These are phyloP conservation scores for Aphrophora alni DNA, from an alignment of 2,888 invertebrate species.

Conservation along the genomic window DNA sequence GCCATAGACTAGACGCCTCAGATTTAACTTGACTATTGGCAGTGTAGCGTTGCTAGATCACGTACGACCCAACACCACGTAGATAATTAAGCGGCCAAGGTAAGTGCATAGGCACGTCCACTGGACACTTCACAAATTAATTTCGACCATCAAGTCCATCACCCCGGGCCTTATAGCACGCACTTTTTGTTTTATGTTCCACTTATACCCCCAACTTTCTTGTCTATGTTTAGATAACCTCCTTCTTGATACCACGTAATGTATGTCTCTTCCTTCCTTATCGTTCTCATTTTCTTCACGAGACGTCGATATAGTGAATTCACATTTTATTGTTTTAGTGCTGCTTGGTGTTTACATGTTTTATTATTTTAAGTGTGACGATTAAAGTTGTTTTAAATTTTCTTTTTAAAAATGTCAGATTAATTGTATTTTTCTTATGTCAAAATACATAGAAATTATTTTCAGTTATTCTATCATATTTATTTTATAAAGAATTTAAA, in stretches of 20 bases:
- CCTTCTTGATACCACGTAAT: not conserved
- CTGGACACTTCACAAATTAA: slow-evolving; percentile 38
- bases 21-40: slow-evolving; percentile 31
- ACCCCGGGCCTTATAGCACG: slow-evolving; percentile 26
- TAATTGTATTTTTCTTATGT: too few relatives aligned
- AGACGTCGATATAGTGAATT: not conserved
- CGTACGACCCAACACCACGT: not conserved
- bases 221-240: slow-evolving; percentile 2
- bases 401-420: too few relatives aligned
- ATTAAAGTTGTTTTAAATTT: too few relatives aligned
- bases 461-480: too few relatives aligned
- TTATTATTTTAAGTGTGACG: too few relatives aligned
- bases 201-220: slow-evolving; percentile 2
- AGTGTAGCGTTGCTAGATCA: not conserved
- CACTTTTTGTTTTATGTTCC: slow-evolving; percentile 31
- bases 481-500: too few relatives aligned
- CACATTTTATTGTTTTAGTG: not conserved
- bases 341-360: too few relatives aligned
- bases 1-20: slow-evolving; percentile 31
- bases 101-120: slow-evolving; percentile 34
- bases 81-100: slow-evolving; percentile 35
- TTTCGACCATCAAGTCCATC: slow-evolving; percentile 35
- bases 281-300: not conserved
- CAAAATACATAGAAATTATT: too few relatives aligned
- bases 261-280: not conserved